Percentiles rank a stretch among this genome's conserved stretches.
Conservation (phyloP, 2,113 vertebrate genomes). For the Pedetes capensis region DNA sequence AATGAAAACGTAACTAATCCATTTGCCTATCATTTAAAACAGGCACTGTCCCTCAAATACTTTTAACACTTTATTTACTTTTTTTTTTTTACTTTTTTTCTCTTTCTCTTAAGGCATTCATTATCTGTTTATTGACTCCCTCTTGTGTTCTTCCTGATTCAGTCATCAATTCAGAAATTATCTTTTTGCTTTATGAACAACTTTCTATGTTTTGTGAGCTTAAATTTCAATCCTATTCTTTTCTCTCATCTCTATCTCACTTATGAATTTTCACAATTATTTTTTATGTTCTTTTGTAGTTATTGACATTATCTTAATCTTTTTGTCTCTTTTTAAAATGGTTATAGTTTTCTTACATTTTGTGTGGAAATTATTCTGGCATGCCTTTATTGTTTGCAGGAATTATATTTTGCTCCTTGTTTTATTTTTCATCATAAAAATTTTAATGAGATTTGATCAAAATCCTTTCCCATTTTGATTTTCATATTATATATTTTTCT, state of each 20-base stretch:
- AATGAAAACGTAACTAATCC: no score
- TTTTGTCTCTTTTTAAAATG: background rate
- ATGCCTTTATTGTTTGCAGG: background rate
- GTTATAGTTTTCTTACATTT: background rate
- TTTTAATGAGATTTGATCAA: background rate
- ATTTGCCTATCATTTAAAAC: background rate
- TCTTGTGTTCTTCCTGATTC: background rate
- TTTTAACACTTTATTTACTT: background rate
- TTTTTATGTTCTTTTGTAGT: background rate
- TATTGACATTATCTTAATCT: background rate
- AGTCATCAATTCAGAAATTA: background rate
- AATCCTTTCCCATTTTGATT: background rate
- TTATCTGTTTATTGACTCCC: background rate
- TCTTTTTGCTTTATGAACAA: background rate
- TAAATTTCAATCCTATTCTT: background rate
- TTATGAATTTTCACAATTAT: background rate
- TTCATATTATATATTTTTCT: background rate
- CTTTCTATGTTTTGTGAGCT: background rate
- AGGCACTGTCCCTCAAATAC: background rate
- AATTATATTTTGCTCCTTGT: background rate
- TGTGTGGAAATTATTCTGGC: background rate
- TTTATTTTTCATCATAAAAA: conserved; percentile 13
- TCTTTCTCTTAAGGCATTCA: background rate
- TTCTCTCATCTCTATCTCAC: background rate
- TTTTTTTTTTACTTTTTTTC: background rate